Base-by-base conservation (phyloP, 1,140 invertebrate genomes). In the Psilanteris sp. region DNA sequence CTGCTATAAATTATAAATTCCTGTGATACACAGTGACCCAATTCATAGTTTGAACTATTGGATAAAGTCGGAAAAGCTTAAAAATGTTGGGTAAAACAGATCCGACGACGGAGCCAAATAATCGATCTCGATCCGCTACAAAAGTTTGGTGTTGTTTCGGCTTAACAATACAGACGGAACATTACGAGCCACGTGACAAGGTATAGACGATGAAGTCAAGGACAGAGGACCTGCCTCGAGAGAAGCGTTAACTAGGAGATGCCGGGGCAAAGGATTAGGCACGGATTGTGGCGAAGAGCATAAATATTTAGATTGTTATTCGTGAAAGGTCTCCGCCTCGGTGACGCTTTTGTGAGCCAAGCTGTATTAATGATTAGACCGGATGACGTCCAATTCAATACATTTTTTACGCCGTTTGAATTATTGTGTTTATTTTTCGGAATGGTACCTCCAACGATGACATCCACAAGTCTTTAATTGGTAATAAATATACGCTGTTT, bases 271-370 rank as follows among this genome's bases (percentile, higher is more conserved):
- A 67, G 62, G 46, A 67, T 67, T 67, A 74, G 62, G 44, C 61
- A 26, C 37, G 27, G 61, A 52, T 54, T 66, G 54, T 54, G 61
- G 62, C 71, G 61, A 54, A 18, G 41, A 55, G 55, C 71, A 74
- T 74, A 67, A 74, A 67, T 67, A 74, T 74, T 74, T 61, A 67
- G 61, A 67, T 74, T 57, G 61, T 74, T 50, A 44, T 10, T 74
- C 43, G 54, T 67, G 54, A 74, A 74, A 54, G 71, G 54, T 34
- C 62, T 61, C 46, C 54, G n/a, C 37, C 50, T 61, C 46, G 36
- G 32, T 54, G 70, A 73, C 22, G 37, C 61, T 59, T 59, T 74
- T 61, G 71, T 74, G 31, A 11, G 26, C 18, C 44, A 16, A 66
- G 36, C 61, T 32, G 44, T 74, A 74, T 74, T 74, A 66, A 74